Evolutionary conservation across 2,113 vertebrate species (phyloP).

Genomic region (Okapia johnstoni): DNA sequence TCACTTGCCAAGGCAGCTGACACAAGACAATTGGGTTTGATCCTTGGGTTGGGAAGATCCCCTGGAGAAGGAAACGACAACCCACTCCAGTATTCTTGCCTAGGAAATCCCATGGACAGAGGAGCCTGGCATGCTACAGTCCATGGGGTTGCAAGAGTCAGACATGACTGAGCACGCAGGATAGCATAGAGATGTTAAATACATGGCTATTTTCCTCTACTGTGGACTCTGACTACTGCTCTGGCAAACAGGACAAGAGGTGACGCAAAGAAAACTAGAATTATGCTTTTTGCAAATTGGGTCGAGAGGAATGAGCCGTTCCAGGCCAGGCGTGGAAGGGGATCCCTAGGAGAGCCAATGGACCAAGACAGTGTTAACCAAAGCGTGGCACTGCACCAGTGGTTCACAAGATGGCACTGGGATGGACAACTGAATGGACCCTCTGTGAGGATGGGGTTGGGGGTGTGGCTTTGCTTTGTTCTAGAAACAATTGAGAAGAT

Average conservation of each 20-base stretch:
- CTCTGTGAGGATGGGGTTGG: background rate
- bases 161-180: background rate
- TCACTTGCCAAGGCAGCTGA: background rate
- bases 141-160: background rate
- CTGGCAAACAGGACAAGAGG: constrained; percentile 57
- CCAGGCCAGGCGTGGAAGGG: constrained; percentile 56
- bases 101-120: background rate
- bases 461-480: background rate
- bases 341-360: constrained; percentile 68
- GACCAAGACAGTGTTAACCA: background rate
- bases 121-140: background rate
- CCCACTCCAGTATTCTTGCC: background rate
- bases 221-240: constrained; percentile 66
- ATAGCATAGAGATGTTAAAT: background rate
- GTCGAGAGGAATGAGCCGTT: constrained; percentile 62
- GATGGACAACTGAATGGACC: rapidly evolving
- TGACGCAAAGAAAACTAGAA: constrained; percentile 50
- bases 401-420: rapidly evolving
- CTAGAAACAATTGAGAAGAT: background rate
- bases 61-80: background rate
- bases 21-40: background rate
- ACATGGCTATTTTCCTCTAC: constrained; percentile 68
- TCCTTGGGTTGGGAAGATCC: background rate
- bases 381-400: rapidly evolving
- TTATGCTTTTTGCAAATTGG: constrained; percentile 49